These are phyloP conservation scores for Drosophila paracracens DNA, from an alignment of 2,888 invertebrate genomes.

Conservation along the genomic window DNA sequence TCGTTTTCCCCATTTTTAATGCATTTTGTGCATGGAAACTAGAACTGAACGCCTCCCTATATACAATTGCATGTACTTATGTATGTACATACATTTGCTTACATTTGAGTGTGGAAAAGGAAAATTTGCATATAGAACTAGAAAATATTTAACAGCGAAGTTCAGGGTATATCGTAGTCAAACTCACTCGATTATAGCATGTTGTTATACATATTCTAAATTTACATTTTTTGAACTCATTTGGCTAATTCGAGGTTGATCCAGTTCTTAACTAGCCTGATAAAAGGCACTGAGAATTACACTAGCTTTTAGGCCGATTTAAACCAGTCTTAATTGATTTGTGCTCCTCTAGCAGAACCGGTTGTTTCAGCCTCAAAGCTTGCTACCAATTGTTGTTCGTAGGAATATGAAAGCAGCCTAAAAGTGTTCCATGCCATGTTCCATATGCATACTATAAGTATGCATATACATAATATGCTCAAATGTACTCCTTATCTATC, in stretches of 20 bases:
- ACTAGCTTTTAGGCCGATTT: background rate
- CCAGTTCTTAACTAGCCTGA: background rate
- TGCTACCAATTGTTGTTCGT: background rate
- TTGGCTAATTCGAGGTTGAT: background rate
- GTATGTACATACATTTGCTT: background rate
- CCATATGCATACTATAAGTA: no score
- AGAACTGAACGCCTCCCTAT: background rate
- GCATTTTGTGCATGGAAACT: background rate
- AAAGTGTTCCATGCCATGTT: conserved; percentile 22
- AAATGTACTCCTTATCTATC: background rate
- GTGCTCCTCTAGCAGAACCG: background rate
- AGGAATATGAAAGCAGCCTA: conserved; percentile 3
- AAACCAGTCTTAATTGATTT: background rate
- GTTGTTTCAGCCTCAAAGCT: background rate
- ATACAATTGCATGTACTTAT: no score
- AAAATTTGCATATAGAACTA: background rate
- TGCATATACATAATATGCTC: no score
- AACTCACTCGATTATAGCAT: background rate
- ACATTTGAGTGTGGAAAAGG: background rate
- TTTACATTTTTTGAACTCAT: background rate
- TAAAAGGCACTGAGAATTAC: background rate
- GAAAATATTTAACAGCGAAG: background rate
- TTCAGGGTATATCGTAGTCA: background rate
- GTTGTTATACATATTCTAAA: background rate
- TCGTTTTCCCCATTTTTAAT: background rate